Percentiles rank a stretch among this genome's conserved stretches.
phyloP scores from a whole-genome alignment of 1,140 invertebrate species.

The Micrasema longulum region DNA sequence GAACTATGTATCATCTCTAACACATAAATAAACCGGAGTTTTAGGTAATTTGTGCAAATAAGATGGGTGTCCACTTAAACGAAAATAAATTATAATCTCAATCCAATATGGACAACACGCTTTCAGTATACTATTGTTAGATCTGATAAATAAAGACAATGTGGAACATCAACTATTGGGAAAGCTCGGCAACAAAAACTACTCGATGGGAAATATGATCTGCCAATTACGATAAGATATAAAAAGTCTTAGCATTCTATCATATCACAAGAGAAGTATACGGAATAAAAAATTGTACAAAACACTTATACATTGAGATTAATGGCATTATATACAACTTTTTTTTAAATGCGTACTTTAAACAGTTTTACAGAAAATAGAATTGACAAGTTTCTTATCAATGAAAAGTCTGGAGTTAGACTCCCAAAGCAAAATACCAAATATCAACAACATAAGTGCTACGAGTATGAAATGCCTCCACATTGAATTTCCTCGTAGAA shows the following conservation, averaged over 20 bases:
- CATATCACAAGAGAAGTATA: conserved; percentile 46
- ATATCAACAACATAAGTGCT: neutral
- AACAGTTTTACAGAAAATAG: conserved; percentile 38
- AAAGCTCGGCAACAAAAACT: too few relatives aligned
- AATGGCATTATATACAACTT: conserved; percentile 34
- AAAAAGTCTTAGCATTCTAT: conserved; percentile 42
- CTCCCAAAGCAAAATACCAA: conserved; percentile 11
- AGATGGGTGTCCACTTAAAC: conserved; percentile 15
- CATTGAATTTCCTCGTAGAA: too few relatives aligned
- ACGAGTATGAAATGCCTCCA: neutral
- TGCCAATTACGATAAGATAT: conserved; percentile 21
- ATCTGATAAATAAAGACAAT: neutral
- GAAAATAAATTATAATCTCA: conserved; percentile 24
- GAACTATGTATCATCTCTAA: conserved; percentile 5
- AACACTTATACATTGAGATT: conserved; percentile 25
- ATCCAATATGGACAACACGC: conserved; percentile 31
- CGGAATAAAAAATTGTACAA: conserved; percentile 43
- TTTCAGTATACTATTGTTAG: neutral
- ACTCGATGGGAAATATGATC: conserved; percentile 7
- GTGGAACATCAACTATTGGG: too few relatives aligned
- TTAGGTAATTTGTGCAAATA: conserved; percentile 17
- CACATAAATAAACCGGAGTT: conserved; percentile 3
- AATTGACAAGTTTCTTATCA: conserved; percentile 38
- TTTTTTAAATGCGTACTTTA: conserved; percentile 8
- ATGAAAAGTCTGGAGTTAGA: conserved; percentile 26